A percentile compares a stretch with the other conserved stretches of the same genome.
These are phyloP conservation scores for Drosophila novamexicana DNA, from an alignment of 1,140 invertebrate species.

Conservation along the genomic window DNA sequence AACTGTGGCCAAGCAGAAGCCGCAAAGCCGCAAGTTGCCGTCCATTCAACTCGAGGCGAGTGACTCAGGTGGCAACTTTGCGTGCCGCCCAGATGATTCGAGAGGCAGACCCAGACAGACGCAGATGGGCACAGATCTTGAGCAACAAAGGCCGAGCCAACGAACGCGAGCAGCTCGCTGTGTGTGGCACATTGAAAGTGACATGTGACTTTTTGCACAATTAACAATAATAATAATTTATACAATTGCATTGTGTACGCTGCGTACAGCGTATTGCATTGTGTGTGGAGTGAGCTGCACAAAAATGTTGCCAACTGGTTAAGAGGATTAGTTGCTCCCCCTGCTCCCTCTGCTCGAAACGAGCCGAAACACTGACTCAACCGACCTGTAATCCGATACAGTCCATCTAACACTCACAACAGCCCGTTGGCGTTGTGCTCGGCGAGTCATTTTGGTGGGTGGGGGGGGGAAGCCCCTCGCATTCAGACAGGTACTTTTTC, in stretches of 20 bases:
- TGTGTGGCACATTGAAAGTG: constrained; percentile 9
- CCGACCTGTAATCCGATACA: constrained; percentile 51
- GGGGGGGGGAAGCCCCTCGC: constrained; percentile 45
- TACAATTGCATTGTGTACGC: constrained; percentile 11
- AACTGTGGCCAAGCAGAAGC: constrained; percentile 6
- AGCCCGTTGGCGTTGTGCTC: constrained; percentile 32
- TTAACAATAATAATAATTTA: constrained; percentile 35
- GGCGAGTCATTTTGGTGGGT: constrained; percentile 50
- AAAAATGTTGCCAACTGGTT: constrained; percentile 33
- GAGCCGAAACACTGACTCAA: constrained; percentile 15
- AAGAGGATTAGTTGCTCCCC: constrained; percentile 50
- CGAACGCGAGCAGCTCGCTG: not conserved
- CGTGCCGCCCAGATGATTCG: not conserved
- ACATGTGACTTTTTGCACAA: constrained; percentile 33
- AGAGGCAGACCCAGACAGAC: not conserved
- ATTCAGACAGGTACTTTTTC: constrained; percentile 16
- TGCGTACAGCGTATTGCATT: not conserved
- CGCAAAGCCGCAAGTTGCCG: not conserved
- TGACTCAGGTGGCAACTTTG: constrained; percentile 19
- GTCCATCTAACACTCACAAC: constrained; percentile 46
- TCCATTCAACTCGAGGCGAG: constrained; percentile 7
- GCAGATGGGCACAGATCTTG: constrained; percentile 2
- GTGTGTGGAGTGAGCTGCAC: no score
- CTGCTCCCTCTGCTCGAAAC: not conserved
- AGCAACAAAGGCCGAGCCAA: constrained; percentile 8